Percentiles rank a stretch among this genome's conserved stretches.
These are phyloP conservation scores for Phyllostomus discolor DNA, from an alignment of 2,113 vertebrate genomes.

Conservation along the genomic window DNA sequence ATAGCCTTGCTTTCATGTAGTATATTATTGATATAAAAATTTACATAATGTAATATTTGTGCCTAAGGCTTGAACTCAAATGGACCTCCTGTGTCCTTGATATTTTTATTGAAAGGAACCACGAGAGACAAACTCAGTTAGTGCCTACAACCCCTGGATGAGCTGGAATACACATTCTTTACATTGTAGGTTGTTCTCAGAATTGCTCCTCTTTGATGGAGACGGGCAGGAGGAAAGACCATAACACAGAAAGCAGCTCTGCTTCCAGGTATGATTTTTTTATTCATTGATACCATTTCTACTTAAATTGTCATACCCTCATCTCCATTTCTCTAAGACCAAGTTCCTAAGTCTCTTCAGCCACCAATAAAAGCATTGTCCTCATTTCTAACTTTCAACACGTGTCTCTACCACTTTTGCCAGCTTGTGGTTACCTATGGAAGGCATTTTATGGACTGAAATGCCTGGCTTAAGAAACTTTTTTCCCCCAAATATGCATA, in stretches of 20 bases:
- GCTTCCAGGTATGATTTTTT: not conserved
- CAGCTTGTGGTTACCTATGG: conserved; percentile 69
- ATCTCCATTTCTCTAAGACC: conserved; percentile 20
- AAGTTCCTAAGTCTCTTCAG: conserved; percentile 14
- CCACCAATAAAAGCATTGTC: conserved; percentile 60
- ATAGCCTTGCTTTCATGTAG: not conserved
- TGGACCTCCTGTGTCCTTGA: not conserved
- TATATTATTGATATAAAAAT: not conserved
- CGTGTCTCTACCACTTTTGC: conserved; percentile 50
- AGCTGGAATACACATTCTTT: not conserved
- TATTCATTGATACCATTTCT: not conserved
- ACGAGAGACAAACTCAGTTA: not conserved
- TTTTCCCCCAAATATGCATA: conserved; percentile 67
- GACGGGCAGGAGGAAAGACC: not conserved
- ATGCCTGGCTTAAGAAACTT: conserved; percentile 63
- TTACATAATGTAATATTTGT: not conserved
- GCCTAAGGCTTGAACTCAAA: not conserved
- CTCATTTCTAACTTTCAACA: conserved; percentile 64
- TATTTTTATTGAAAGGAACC: not conserved
- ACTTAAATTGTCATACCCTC: not conserved
- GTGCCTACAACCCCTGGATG: not conserved
- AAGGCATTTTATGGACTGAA: conserved; percentile 70
- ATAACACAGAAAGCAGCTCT: conserved; percentile 29
- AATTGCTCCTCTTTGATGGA: not conserved
- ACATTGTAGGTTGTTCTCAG: not conserved